Base-by-base conservation (phyloP, 2,113 vertebrate species). In the Pyrgilauda ruficollis region DNA sequence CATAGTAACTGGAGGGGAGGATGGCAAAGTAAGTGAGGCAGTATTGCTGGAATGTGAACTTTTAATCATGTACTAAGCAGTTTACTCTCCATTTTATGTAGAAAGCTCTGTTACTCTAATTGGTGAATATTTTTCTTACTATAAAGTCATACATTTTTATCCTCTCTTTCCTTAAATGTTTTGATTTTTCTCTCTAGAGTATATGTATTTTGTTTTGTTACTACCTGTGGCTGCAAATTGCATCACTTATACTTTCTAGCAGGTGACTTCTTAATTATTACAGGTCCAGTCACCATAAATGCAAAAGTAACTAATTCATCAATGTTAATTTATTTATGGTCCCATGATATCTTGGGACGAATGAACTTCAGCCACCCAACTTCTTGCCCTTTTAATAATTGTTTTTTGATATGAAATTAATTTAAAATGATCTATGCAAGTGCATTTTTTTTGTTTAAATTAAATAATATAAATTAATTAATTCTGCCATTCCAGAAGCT, bases 1-100 rank as follows among this genome's bases (percentile, higher is more conserved):
- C 95, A 97, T 99, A 2, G 99, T 74, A 2, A 99, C 99, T 0
- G 99, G 99, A 49, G 99, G 99, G 10, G 98, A 99, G 21, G 99
- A 99, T 39, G 99, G 99, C 56, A 99, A 99, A 94, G 99, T 99
- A 75, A 97, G 98, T 68, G 52, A 27, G 8, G 13, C 58, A 55
- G 0, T 43, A 16, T n/a, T 74, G 27, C 30, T 87, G 58, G 55
- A 74, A 50, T 30, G 2, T 2, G 6, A 84, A 21, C n/a, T 69
- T 46, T 12, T 35, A 53, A n/a, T 28, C 63, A 27, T 1, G 2
- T 13, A 44, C 5, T 24, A 43, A 85, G 5, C 15, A 17, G 18
- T 24, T 76, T 62, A 26, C 39, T 78, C 82, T 27, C n/a, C 5
- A 2, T 70, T 73, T 53, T 28, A 8, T 13, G 2, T 50, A 41